Base-by-base conservation (phyloP, 2,888 invertebrate genomes). In the Cancer borealis region DNA sequence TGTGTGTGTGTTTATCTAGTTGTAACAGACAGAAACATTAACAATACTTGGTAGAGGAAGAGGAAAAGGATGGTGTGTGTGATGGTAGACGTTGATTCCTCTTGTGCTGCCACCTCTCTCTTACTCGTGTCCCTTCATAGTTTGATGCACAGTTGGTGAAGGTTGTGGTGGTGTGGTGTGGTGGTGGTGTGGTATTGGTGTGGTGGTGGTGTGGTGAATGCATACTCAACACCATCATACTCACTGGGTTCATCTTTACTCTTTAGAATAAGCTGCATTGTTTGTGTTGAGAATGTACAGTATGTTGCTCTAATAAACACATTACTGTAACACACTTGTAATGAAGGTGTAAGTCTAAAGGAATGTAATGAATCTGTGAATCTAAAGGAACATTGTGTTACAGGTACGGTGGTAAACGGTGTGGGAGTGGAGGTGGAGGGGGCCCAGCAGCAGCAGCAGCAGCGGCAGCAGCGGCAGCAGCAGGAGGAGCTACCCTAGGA, bases 361-460 rank as follows among this genome's bases (percentile, higher is more conserved):
- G 3, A n/a, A 1, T 6, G n/a, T n/a, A 73, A n/a, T 14, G 10
- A 26, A 26, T 26, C 0, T n/a, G 14, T 17, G 60, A 30, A 26
- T n/a, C 30, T 93, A 73, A 89, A 39, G 4, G 21, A 17, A 26
- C 39, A 21, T 93, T 79, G 49, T 26, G 1, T 95, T 92, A 66
- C 91, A 95, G 95, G 95, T 95, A 95, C 95, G 94, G 94, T 93
- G 95, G 95, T 93, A 95, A 95, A 93, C 94, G 94, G 95, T 95
- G 95, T 87, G 95, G 95, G 93, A 94, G 93, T 93, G 94, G 94
- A 93, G 94, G 95, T 88, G 95, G 95, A 49, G 95, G 95, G 93
- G 94, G 94, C 92, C 91, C 95, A 94, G 93, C 95, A 91, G 93
- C 95, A 92, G 93, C 95, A 91, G 92, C 95, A 79, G 95, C 92